These are phyloP conservation scores for Pantherophis alleghaniensis DNA, from an alignment of 2,797 vertebrate genomes.

Conservation along the genomic window DNA sequence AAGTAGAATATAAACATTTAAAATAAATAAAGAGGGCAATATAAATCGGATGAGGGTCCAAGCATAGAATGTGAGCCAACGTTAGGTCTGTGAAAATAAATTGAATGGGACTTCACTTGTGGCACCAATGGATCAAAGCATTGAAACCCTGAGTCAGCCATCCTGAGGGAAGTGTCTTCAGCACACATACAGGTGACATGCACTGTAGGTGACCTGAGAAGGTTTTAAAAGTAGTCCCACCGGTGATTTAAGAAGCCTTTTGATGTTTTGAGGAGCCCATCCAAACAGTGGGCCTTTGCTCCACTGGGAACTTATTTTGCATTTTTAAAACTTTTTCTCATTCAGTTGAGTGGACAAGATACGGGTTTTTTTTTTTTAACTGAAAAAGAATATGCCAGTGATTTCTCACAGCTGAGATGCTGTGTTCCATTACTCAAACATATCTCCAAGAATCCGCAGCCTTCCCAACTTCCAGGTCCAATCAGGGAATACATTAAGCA, in stretches of 20 bases:
- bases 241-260: neutral
- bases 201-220: neutral
- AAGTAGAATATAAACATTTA: neutral
- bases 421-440: neutral
- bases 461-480: neutral
- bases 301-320: neutral
- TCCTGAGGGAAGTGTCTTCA: neutral
- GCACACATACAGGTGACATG: neutral
- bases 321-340: neutral
- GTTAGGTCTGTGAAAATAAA: neutral
- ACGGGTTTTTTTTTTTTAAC: neutral
- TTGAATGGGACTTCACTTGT: neutral
- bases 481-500: neutral
- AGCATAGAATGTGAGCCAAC: too few species aligned
- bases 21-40: neutral
- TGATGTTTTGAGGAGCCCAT: neutral
- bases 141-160: neutral
- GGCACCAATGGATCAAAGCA: neutral
- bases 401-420: neutral
- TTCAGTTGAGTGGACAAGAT: neutral
- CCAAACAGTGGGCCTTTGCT: neutral
- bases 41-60: neutral
- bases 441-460: neutral
- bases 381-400: neutral
- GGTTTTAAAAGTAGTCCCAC: neutral